Evolutionary conservation across 2,888 invertebrate species (phyloP).

Genomic region (Cyaniris semiargus): DNA sequence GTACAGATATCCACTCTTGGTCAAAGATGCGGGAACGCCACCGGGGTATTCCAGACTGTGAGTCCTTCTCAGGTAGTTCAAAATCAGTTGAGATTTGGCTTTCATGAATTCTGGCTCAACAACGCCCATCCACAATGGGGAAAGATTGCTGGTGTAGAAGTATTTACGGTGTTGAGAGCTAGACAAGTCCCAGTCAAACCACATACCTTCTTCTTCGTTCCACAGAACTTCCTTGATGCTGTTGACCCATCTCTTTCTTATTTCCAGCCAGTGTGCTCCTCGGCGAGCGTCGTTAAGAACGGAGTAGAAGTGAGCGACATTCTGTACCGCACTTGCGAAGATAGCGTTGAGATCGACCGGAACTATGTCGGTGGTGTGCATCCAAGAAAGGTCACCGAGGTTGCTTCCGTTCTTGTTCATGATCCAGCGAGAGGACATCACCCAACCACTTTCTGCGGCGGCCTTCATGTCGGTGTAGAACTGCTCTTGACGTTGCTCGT

Average conservation of each 20-base stretch:
- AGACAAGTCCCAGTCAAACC: slow-evolving; percentile 88
- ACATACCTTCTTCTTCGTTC: slow-evolving; percentile 86
- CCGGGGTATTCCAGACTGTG: slow-evolving; percentile 79
- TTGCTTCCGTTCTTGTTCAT: slow-evolving; percentile 78
- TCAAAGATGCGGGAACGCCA: slow-evolving; percentile 85
- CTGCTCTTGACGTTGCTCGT: slow-evolving; percentile 67
- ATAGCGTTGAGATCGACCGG: slow-evolving; percentile 92
- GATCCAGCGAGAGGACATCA: slow-evolving; percentile 92
- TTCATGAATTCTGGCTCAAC: slow-evolving; percentile 61
- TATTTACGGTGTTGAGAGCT: slow-evolving; percentile 79
- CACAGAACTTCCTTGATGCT: slow-evolving; percentile 87
- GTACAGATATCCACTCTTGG: slow-evolving; percentile 87
- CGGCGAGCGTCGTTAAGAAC: slow-evolving; percentile 71
- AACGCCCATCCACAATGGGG: slow-evolving; percentile 87
- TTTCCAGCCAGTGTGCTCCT: slow-evolving; percentile 72
- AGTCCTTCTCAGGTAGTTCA: slow-evolving; percentile 76
- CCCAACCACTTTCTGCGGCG: slow-evolving; percentile 93
- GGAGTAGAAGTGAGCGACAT: slow-evolving; percentile 81
- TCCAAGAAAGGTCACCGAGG: slow-evolving; percentile 80
- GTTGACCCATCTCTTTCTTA: slow-evolving; percentile 78
- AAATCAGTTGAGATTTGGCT: slow-evolving; percentile 71
- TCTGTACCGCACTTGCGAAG: slow-evolving; percentile 84
- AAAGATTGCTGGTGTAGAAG: slow-evolving; percentile 86
- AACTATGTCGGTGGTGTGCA: slow-evolving; percentile 84
- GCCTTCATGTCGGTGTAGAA: slow-evolving; percentile 87